Evolutionary conservation across 2,888 invertebrate species (phyloP), one percentile per base, ranked within the genome.

Genomic region (Hypercompe scribonia): DNA sequence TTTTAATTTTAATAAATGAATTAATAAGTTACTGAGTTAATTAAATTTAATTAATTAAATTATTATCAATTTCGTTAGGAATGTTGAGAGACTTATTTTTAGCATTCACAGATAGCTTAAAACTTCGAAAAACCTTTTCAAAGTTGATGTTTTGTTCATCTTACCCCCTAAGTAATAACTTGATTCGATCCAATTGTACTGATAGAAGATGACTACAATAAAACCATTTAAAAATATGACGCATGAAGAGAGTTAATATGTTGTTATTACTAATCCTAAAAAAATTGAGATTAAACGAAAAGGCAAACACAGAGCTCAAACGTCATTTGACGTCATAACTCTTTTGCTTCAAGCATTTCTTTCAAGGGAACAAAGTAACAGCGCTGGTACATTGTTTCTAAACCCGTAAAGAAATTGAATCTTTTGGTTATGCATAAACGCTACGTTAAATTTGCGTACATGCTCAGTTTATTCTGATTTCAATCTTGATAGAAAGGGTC

Each of bases 331-430:
- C 79, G 46, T 75, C 75, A 70, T 85, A 83, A 88, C 85, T 84
- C 73, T 73, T 82, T 83, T 82, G 79, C 81, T n/a, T 24, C 77
- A 81, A 83, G 83, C 81, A 78, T 85, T 87, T 84, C 81, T 81
- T 85, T 81, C 76, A 82, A 76, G 65, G 81, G 85, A 86, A 86
- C 83, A 86, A 82, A 73, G 72, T 71, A 75, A 79, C 73, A 65
- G 70, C 31, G 21, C 65, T 70, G 72, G 75, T 77, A 76, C 77
- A 81, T 87, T 85, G 84, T 85, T 79, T 81, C 70, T 76, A 31
- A 64, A 70, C 68, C 74, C 66, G 63, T 82, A 79, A 82, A 67
- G 68, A 76, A 75, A 78, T 76, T 73, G 72, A 58, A 63, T 72
- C 79, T 78, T 84, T 82, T 77, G 78, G 75, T 78, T 80, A 83